Percentiles rank a stretch among this genome's conserved stretches.
phyloP scores from a whole-genome alignment of 2,113 vertebrate genomes.

The Psettodes erumei region DNA sequence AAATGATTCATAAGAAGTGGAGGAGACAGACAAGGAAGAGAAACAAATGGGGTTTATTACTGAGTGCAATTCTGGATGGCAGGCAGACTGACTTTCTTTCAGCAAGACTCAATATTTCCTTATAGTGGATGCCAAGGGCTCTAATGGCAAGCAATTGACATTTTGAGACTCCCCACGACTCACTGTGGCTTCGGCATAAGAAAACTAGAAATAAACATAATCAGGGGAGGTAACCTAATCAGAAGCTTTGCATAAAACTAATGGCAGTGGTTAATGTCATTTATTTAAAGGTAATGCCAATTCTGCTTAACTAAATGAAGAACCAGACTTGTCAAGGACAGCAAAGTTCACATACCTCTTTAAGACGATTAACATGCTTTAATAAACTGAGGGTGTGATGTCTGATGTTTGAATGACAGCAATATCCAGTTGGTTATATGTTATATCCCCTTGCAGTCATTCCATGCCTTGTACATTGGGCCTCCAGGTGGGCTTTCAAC shows the following conservation, averaged over 20 bases:
- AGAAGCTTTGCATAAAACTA: constrained; percentile 39
- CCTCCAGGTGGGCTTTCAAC: constrained; percentile 4
- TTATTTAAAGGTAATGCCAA: not conserved
- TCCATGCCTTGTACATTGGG: not conserved
- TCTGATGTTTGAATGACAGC: constrained; percentile 8
- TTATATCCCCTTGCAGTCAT: not conserved
- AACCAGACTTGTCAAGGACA: not conserved
- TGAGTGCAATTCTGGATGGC: constrained; percentile 41
- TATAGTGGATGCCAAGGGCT: constrained; percentile 60
- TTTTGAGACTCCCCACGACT: constrained; percentile 58
- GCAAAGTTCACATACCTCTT: not conserved
- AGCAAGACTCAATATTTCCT: constrained; percentile 45
- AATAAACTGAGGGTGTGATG: constrained; percentile 13
- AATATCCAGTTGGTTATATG: not conserved
- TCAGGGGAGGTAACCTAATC: constrained; percentile 40
- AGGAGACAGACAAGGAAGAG: constrained; percentile 33
- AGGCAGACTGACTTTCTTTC: constrained; percentile 42
- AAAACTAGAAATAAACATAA: constrained; percentile 53
- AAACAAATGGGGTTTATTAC: constrained; percentile 66
- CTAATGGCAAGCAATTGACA: constrained; percentile 67
- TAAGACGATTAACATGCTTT: not conserved
- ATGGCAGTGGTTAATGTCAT: not conserved
- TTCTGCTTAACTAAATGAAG: not conserved
- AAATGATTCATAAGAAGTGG: constrained; percentile 57
- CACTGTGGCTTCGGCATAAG: constrained; percentile 30